These are phyloP conservation scores for Luperina nickerlii DNA, from an alignment of 2,888 invertebrate genomes.

Conservation along the genomic window DNA sequence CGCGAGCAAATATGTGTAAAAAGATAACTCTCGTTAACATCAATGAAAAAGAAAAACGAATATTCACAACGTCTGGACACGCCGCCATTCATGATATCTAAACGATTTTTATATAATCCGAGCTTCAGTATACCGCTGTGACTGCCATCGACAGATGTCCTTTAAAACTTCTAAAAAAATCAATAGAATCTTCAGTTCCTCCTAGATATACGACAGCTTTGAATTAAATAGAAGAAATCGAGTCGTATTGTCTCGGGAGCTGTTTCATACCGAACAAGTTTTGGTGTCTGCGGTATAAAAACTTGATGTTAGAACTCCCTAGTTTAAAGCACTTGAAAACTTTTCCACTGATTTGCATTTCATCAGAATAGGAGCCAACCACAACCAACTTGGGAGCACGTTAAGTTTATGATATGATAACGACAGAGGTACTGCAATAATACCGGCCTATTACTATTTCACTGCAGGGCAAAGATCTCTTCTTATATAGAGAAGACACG, in stretches of 20 bases:
- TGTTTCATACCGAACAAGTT: constrained; percentile 8
- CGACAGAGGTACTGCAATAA: not conserved
- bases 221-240: constrained; percentile 20
- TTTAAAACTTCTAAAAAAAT: constrained; percentile 38
- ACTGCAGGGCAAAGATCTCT: not conserved
- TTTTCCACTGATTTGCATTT: constrained; percentile 24
- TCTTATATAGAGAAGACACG: not conserved
- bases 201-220: constrained; percentile 32
- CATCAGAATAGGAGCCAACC: constrained; percentile 8
- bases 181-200: constrained; percentile 26
- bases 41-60: constrained; percentile 38
- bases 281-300: constrained; percentile 30
- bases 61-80: constrained; percentile 24
- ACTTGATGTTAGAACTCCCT: constrained; percentile 8
- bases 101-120: constrained; percentile 39
- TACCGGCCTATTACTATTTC: not conserved
- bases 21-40: constrained; percentile 25
- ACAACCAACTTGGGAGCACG: not conserved
- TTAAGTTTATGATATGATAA: not conserved
- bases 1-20: constrained; percentile 23
- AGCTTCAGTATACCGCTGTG: constrained; percentile 21
- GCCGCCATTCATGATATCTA: constrained; percentile 34
- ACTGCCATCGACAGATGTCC: constrained; percentile 45
- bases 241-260: constrained; percentile 2
- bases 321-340: constrained; percentile 9